phyloP scores from a whole-genome alignment of 2,797 vertebrate species.

The Protosalanx chinensis region DNA sequence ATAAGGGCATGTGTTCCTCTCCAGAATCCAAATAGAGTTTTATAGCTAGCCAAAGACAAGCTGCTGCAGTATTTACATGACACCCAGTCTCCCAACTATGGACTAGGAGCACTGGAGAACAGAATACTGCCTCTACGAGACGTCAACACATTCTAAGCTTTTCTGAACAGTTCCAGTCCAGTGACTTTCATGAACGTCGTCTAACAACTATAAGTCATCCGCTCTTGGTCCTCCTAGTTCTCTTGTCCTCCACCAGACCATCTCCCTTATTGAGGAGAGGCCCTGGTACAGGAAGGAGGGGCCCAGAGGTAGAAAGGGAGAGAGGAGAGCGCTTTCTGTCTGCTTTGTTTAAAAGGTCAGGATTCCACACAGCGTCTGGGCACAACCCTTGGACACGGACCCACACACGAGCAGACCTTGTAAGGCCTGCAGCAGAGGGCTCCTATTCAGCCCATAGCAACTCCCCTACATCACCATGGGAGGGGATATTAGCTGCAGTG shows the following conservation, averaged over 20 bases:
- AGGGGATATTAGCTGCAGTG: slow-evolving; percentile 22
- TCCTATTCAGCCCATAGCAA: slow-evolving; percentile 36
- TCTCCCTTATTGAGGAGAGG: background rate
- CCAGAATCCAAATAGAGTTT: background rate
- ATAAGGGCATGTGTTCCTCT: background rate
- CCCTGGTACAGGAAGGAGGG: slow-evolving; percentile 4
- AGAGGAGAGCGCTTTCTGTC: slow-evolving; percentile 16
- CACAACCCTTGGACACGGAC: slow-evolving; percentile 1
- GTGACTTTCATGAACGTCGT: too few species aligned
- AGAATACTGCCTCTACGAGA: too few species aligned
- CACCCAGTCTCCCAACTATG: too few species aligned
- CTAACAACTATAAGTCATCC: too few species aligned
- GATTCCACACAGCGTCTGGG: slow-evolving; percentile 53
- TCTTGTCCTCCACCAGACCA: background rate
- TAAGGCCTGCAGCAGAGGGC: slow-evolving; percentile 28
- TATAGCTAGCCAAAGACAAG: background rate
- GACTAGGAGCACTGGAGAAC: too few species aligned
- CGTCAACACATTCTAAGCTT: too few species aligned
- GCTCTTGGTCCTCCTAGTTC: too few species aligned
- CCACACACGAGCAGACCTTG: slow-evolving; percentile 16
- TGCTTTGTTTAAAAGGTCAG: slow-evolving; percentile 61
- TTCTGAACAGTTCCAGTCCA: too few species aligned
- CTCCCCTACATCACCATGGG: slow-evolving; percentile 18
- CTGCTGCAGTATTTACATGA: too few species aligned
- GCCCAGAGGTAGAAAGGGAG: background rate